Percentiles rank a stretch among this genome's conserved stretches.
These are phyloP conservation scores for Hippoglossus hippoglossus DNA, from an alignment of 2,797 vertebrate genomes.

Conservation along the genomic window DNA sequence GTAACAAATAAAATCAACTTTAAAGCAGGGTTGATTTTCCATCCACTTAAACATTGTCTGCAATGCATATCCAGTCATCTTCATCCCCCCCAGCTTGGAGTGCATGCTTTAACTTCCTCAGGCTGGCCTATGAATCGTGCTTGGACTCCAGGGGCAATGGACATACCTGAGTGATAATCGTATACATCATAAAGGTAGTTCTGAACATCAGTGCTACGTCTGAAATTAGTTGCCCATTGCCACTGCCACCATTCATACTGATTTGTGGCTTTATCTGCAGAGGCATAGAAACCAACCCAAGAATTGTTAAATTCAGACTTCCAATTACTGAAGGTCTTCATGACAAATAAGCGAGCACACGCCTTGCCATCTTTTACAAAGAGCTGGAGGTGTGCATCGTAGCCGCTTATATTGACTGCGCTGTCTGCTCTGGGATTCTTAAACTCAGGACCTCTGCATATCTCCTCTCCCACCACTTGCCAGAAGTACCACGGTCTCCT, in stretches of 20 bases:
- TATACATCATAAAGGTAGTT: conserved; percentile 1
- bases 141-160: conserved; percentile 55
- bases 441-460: conserved; percentile 51
- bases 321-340: conserved; percentile 44
- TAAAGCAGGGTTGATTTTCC: too few species aligned
- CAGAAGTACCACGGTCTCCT: conserved; percentile 41
- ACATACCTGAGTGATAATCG: conserved; percentile 60
- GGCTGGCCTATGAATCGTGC: conserved; percentile 55
- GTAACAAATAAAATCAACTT: too few species aligned
- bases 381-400: conserved; percentile 48
- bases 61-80: not conserved
- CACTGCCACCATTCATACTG: conserved; percentile 62
- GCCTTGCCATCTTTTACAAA: conserved; percentile 61
- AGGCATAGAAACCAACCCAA: conserved; percentile 69
- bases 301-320: conserved; percentile 27
- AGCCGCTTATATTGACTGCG: conserved; percentile 20
- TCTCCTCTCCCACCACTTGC: conserved; percentile 43
- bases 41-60: not conserved
- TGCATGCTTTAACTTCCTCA: conserved; percentile 15
- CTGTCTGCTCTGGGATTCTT: conserved; percentile 4
- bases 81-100: conserved; percentile 42
- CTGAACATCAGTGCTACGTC: not conserved
- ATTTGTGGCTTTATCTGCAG: conserved; percentile 15
- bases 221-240: conserved; percentile 67
- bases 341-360: conserved; percentile 60